Evolutionary conservation across 2,113 vertebrate species (phyloP).

Genomic region (Erythrolamprus reginae): DNA sequence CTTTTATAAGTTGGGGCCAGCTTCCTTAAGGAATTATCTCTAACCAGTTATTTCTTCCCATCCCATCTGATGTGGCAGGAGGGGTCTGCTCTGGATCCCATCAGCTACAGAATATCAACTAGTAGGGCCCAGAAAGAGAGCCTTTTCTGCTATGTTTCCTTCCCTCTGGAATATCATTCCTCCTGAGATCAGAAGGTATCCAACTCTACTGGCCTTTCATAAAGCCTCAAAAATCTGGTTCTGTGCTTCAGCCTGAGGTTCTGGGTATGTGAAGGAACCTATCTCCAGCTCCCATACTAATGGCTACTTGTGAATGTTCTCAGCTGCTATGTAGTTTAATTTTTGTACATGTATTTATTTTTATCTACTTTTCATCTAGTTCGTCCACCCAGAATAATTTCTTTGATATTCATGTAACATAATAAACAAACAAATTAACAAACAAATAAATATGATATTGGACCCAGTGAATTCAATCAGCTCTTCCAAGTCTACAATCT

Average conservation of each 20-base stretch:
- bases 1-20: not conserved
- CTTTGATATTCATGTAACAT: not conserved
- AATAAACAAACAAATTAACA: not conserved
- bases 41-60: not conserved
- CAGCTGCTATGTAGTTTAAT: not conserved
- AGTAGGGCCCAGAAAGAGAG: not conserved
- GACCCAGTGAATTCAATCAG: not conserved
- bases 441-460: not conserved
- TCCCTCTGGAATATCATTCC: not conserved
- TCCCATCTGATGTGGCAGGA: not conserved
- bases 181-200: not conserved
- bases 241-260: not conserved
- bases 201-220: not conserved
- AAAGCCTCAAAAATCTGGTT: not conserved
- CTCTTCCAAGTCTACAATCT: not conserved
- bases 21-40: not conserved
- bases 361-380: not conserved
- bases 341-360: not conserved
- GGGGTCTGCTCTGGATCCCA: not conserved
- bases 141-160: not conserved
- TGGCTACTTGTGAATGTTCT: not conserved
- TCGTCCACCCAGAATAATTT: not conserved
- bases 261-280: not conserved
- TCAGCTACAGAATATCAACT: not conserved
- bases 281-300: not conserved